phyloP scores from a whole-genome alignment of 2,113 vertebrate species.

The Mandrillus leucophaeus region DNA sequence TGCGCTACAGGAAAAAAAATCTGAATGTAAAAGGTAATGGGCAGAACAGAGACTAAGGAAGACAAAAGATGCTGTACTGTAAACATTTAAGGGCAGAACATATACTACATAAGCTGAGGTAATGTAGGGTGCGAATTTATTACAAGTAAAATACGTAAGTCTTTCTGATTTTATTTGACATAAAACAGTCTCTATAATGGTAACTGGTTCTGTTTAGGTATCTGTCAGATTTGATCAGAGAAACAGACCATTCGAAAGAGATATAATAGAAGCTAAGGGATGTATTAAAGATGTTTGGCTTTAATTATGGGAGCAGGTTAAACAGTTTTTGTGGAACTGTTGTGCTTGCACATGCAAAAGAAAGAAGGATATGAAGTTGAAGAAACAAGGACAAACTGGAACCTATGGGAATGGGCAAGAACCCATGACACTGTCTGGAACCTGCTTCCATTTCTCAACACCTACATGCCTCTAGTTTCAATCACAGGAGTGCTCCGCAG shows the following conservation, averaged over 20 bases:
- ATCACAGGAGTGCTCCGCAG: no score
- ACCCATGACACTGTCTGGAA: not conserved
- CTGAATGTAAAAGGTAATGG: slow-evolving; percentile 23
- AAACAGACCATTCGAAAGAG: not conserved
- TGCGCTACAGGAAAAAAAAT: not conserved
- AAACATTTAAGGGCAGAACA: not conserved
- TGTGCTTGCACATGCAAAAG: not conserved
- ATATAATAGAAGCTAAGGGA: not conserved
- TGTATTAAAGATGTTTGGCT: not conserved
- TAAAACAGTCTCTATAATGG: not conserved
- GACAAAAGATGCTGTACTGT: fast-evolving
- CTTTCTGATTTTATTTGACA: not conserved
- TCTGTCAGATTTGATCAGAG: not conserved
- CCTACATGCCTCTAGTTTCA: not conserved
- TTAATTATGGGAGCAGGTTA: not conserved
- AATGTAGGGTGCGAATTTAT: not conserved
- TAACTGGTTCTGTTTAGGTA: not conserved
- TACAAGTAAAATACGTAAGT: not conserved
- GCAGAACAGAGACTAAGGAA: not conserved
- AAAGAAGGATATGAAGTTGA: not conserved
- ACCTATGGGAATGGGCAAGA: not conserved
- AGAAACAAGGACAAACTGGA: not conserved
- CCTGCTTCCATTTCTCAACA: not conserved
- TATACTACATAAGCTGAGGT: not conserved
- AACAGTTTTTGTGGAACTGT: not conserved